Evolutionary conservation across 2,797 vertebrate species (phyloP), one percentile per base, ranked within the genome.

Genomic region (Cossypha dichroa): DNA sequence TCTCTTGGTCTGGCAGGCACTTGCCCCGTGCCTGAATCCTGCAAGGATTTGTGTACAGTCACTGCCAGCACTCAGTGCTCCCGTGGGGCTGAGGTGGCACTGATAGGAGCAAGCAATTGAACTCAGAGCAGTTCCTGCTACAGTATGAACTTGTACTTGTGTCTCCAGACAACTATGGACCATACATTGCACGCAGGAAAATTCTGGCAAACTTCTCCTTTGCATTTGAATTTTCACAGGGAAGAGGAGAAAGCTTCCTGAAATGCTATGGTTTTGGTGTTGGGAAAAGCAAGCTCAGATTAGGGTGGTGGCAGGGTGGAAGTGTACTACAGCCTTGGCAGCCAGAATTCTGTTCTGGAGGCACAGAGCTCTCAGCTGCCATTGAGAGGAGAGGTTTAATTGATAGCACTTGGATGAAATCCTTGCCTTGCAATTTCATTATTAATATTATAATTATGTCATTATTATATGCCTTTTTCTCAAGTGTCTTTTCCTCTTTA

Each of bases 1-100:
- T 77, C 34, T 66, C 1, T 0, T 0, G 0, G 29, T 41, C 36
- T 56, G 29, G 51, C 7, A 4, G 34, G 15, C 3, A 1, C 5
- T 6, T 59, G 36, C 51, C 40, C 0, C 1, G 16, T 33, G 46
- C 26, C 19, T 16, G 36, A 34, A 5, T 16, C 17, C 54, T 29
- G 36, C 31, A 43, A 33, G 38, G n/a, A 5, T 16, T 9, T 25
- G 33, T 0, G 1, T 40, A 3, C 21, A 25, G 13, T 70, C n/a
- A 7, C 52, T 18, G 4, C 28, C 15, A 76, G 33, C 12, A 1
- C 28, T n/a, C 34, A 45, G 7, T 41, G 22, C 6, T 58, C 25
- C 31, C 0, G 0, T 40, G 38, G 34, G 48, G 9, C 46, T 40
- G 21, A 8, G 26, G 3, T 54, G 11, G 36, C 63, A 3, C 2